phyloP scores from a whole-genome alignment of 2,888 invertebrate genomes.

The Actias luna region DNA sequence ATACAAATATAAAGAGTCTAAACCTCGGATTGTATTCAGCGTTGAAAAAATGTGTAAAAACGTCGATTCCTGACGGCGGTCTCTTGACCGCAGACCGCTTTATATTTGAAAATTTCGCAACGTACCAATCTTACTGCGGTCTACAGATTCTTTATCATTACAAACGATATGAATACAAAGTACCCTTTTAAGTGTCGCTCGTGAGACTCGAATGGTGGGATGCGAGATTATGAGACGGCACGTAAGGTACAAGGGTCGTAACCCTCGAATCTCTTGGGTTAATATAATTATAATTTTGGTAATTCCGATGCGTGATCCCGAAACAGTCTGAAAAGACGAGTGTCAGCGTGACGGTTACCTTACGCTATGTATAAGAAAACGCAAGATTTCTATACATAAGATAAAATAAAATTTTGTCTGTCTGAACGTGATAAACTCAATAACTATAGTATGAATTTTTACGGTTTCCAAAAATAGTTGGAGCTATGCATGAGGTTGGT shows the following conservation, averaged over 20 bases:
- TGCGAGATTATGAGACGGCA: background rate
- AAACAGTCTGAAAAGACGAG: background rate
- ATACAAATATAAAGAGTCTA: too few relatives aligned
- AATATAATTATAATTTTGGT: background rate
- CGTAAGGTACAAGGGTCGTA: background rate
- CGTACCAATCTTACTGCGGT: background rate
- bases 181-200: background rate
- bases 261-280: background rate
- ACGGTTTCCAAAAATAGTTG: too few relatives aligned
- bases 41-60: too few relatives aligned
- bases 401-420: too few relatives aligned
- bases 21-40: too few relatives aligned
- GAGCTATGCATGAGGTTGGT: too few relatives aligned
- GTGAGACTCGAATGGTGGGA: background rate
- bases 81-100: background rate
- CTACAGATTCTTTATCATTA: background rate
- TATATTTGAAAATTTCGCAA: background rate
- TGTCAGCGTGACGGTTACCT: background rate
- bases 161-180: background rate
- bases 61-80: too few relatives aligned
- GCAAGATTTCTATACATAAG: too few relatives aligned
- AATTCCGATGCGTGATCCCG: background rate
- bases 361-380: background rate
- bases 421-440: too few relatives aligned
- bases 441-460: too few relatives aligned